phyloP scores from a whole-genome alignment of 2,888 invertebrate species.

The Nephrotoma guestfalica region DNA sequence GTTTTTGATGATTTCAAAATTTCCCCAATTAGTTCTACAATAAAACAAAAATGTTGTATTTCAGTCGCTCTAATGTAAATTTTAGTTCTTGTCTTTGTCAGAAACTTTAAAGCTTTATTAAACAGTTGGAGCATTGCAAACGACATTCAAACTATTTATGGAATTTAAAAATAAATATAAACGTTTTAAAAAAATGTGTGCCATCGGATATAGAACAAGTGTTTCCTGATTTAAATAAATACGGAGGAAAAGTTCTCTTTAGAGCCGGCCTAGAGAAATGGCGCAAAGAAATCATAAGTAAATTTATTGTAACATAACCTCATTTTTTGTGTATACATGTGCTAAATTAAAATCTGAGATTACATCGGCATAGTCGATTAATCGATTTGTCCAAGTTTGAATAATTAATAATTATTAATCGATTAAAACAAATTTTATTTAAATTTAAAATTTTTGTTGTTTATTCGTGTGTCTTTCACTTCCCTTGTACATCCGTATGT shows the following conservation, averaged over 20 bases:
- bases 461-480: too few relatives aligned
- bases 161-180: background rate
- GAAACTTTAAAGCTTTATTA: background rate
- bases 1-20: too few relatives aligned
- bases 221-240: background rate
- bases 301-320: background rate
- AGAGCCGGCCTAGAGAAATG: background rate
- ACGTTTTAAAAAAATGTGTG: background rate
- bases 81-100: too few relatives aligned
- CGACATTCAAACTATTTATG: background rate
- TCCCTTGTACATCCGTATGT: too few relatives aligned
- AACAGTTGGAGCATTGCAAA: background rate
- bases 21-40: too few relatives aligned
- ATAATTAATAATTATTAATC: background rate
- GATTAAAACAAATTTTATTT: too few relatives aligned
- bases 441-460: too few relatives aligned
- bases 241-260: background rate
- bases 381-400: background rate
- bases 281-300: background rate
- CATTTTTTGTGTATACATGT: background rate
- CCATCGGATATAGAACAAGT: background rate
- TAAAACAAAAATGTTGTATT: too few relatives aligned
- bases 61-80: too few relatives aligned
- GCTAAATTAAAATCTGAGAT: background rate
- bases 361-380: background rate